phyloP scores from a whole-genome alignment of 2,797 vertebrate genomes.

The Coluber constrictor region DNA sequence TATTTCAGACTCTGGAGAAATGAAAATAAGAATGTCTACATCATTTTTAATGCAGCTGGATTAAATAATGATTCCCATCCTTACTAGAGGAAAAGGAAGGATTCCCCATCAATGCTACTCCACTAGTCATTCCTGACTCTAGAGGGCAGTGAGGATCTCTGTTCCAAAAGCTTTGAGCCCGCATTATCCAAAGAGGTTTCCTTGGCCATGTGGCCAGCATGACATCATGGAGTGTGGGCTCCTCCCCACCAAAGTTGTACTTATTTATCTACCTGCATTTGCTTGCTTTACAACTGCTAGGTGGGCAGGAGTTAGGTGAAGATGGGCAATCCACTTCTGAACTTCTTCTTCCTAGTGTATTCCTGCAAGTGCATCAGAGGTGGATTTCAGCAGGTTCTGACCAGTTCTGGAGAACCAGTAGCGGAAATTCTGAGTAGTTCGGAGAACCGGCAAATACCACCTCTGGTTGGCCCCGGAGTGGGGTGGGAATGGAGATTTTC shows the following conservation, averaged over 20 bases:
- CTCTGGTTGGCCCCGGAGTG: too few relatives aligned
- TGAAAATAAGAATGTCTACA: not conserved
- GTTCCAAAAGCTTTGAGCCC: not conserved
- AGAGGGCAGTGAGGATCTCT: not conserved
- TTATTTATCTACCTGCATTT: not conserved
- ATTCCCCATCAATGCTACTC: not conserved
- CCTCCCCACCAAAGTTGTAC: not conserved
- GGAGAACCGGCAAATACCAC: too few relatives aligned
- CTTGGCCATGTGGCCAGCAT: too few relatives aligned
- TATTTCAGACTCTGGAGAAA: not conserved
- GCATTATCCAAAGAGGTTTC: not conserved
- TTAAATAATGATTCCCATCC: not conserved
- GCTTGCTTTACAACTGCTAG: not conserved
- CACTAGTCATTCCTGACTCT: not conserved
- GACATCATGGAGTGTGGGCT: too few relatives aligned
- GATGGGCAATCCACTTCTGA: not conserved
- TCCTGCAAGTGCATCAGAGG: too few relatives aligned
- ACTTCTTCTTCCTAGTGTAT: not conserved
- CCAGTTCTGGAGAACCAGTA: too few relatives aligned
- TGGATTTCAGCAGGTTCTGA: too few relatives aligned
- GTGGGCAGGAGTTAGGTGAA: not conserved
- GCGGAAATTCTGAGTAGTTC: too few relatives aligned
- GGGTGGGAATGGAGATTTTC: too few relatives aligned
- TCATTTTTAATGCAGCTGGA: not conserved
- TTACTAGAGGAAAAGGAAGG: not conserved